These are phyloP conservation scores for Synergus laeviventris DNA, from an alignment of 2,888 invertebrate species.

Conservation along the genomic window DNA sequence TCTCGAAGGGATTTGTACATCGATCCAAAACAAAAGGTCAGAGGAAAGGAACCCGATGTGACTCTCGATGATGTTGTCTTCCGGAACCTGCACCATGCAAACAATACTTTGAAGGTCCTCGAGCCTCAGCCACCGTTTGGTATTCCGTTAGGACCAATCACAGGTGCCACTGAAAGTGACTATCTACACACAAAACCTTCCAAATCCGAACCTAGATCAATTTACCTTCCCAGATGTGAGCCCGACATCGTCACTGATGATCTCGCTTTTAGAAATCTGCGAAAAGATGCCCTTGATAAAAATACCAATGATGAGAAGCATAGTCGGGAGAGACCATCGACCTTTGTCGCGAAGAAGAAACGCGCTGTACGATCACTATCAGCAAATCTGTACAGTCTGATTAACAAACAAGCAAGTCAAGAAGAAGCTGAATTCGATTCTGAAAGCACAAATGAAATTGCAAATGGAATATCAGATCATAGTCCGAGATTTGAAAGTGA, in stretches of 20 bases:
- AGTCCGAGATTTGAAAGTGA: conserved; percentile 30
- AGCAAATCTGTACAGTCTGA: conserved; percentile 88
- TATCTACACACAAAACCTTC: conserved; percentile 82
- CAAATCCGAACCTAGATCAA: conserved; percentile 76
- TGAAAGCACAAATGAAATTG: conserved; percentile 29
- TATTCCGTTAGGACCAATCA: conserved; percentile 90
- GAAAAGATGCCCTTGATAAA: conserved; percentile 83
- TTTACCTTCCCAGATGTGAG: conserved; percentile 82
- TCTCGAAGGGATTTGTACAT: conserved; percentile 56
- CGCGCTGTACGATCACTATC: conserved; percentile 89
- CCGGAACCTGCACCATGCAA: conserved; percentile 87
- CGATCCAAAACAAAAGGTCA: conserved; percentile 60
- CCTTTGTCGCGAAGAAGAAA: conserved; percentile 81
- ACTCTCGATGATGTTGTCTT: conserved; percentile 91
- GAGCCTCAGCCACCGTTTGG: conserved; percentile 95
- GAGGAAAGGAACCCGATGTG: conserved; percentile 85
- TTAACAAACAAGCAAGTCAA: conserved; percentile 76
- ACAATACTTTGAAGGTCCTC: conserved; percentile 81
- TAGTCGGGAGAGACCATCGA: neutral
- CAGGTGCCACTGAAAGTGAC: conserved; percentile 88
- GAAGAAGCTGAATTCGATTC: conserved; percentile 44
- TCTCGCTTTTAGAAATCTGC: conserved; percentile 88
- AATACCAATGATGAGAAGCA: conserved; percentile 62
- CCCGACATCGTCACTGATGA: conserved; percentile 93
- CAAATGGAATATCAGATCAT: conserved; percentile 44